Evolutionary conservation across 2,888 invertebrate species (phyloP), one percentile per base, ranked within the genome.

Genomic region (Petrolisthes manimaculis): DNA sequence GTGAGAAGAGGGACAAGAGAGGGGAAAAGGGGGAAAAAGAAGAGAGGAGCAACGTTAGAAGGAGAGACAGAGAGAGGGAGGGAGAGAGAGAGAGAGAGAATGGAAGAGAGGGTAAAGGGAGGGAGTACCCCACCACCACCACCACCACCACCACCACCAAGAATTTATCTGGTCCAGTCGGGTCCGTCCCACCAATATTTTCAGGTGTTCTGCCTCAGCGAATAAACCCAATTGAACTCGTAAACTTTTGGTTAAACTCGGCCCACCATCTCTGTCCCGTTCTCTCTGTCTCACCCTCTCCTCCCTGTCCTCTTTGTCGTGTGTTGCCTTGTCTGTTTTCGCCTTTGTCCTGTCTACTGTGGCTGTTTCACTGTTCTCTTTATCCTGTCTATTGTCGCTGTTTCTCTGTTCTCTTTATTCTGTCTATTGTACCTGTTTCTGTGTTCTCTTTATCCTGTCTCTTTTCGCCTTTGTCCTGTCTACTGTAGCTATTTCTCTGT

Each of bases 161-260:
- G 51, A 79, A 85, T 85, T 85, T 80, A 79, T 85, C 78, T 37
- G 61, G 78, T 24, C 71, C 53, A 71, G 67, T 37, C 77, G 54
- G 77, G 79, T 79, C 69, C 85, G 75, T 75, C 86, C 86, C 75
- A 77, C 67, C 79, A 82, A 86, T 86, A 86, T 86, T 86, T 86
- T 79, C 83, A 54, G 77, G 56, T 82, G 86, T 86, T 86, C 86
- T 83, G 82, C 86, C 78, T 86, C 86, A 86, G 86, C 86, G 86
- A 69, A 78, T 78, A 86, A 83, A 78, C 83, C 78, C 86, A 83
- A 86, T 86, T 86, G 86, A 82, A 86, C 86, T 83, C 86, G 77
- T 86, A 86, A 86, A 86, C 77, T 78, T 54, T 69, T 84, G 84
- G 84, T 77, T 56, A 84, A 84, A 83, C 71, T 83, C 84, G 71